phyloP scores from a whole-genome alignment of 2,797 vertebrate species.

The Enteromius unitaeniatus region DNA sequence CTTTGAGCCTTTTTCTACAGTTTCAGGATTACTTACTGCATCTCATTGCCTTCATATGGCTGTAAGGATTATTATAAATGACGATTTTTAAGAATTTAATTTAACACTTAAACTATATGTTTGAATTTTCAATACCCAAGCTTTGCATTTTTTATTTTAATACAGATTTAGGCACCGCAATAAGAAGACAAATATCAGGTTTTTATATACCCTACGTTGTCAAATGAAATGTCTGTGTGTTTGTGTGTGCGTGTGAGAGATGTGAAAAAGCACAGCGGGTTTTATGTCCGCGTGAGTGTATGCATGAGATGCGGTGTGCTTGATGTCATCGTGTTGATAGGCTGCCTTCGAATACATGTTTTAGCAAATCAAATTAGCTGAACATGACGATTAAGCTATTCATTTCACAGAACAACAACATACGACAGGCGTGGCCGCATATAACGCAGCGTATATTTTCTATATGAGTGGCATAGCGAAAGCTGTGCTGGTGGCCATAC shows the following conservation, averaged over 20 bases:
- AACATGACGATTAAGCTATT: conserved; percentile 3
- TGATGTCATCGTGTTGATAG: conserved; percentile 36
- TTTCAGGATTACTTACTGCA: not conserved
- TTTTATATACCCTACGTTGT: not conserved
- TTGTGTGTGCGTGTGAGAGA: not conserved
- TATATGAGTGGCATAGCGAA: conserved; percentile 4
- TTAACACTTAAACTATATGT: not conserved
- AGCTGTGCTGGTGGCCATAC: not conserved
- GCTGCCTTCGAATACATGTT: conserved; percentile 24
- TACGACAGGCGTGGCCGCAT: conserved; percentile 74
- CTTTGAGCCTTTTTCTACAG: conserved; percentile 2
- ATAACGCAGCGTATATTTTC: conserved; percentile 4
- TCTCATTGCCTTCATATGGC: not conserved
- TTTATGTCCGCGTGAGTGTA: conserved; percentile 40
- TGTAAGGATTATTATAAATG: not conserved
- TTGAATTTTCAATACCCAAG: not conserved
- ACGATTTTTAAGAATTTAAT: not conserved
- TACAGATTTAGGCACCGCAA: not conserved
- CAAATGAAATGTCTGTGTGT: not conserved
- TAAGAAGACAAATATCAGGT: not conserved
- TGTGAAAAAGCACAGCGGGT: not conserved
- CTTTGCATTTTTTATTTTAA: not conserved
- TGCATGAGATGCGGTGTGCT: conserved; percentile 45
- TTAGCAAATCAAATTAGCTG: conserved; percentile 23
- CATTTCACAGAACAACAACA: conserved; percentile 58